Evolutionary conservation across 2,888 invertebrate genomes (phyloP), one percentile per base, ranked within the genome.

Genomic region (Aquatica leii): DNA sequence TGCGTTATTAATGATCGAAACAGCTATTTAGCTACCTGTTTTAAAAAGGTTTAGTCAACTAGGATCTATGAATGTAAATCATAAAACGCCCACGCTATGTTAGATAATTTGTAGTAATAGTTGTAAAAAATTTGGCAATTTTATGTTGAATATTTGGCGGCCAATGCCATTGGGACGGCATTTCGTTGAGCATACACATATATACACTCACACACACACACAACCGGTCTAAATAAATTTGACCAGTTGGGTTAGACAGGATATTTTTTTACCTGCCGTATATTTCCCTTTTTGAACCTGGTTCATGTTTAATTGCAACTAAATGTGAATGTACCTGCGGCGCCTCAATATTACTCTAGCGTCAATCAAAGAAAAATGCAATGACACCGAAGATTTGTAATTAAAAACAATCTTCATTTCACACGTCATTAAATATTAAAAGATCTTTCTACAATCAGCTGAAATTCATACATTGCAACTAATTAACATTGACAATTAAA

Each of bases 221-320:
- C 64, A 70, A 69, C 71, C 71, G 70, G 68, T 69, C 68, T 65
- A 70, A 66, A 68, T 68, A 68, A 68, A 68, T 63, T 65, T 68
- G 65, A 65, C 68, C 68, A 63, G 68, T 68, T 62, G 68, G 65
- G 68, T 65, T 67, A 68, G 68, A 65, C 68, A 48, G 65, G 65
- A 65, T 65, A 58, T 65, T 65, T 65, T 52, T 62, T 65, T 63
- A 57, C 24, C 24, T 24, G 24, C 24, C 24, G 6, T 40, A 57
- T 54, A 53, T 59, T 65, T 58, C 55, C 55, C 52, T 53, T 58
- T 59, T 50, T 53, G 12, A 14, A 34, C 20, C 41, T 17, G 12
- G 50, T 34, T 24, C 31, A 50, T 34, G 50, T 24, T 50, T 50
- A 34, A 24, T 50, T 34, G 31, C 20, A 46, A 18, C 20, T n/a